Base-by-base conservation (phyloP, 2,797 vertebrate genomes). In the Dallia pectoralis region DNA sequence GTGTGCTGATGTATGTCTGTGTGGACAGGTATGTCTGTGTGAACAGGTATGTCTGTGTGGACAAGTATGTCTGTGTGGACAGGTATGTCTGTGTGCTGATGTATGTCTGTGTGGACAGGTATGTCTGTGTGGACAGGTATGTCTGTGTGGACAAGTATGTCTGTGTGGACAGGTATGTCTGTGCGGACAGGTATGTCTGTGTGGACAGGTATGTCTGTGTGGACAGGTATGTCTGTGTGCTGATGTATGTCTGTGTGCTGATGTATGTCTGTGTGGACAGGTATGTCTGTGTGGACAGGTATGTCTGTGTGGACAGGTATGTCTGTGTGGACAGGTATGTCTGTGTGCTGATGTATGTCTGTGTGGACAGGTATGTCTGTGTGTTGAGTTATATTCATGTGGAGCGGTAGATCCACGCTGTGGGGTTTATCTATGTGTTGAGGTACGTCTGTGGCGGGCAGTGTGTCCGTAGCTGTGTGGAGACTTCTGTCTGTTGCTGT, bases 241-340 rank as follows among this genome's bases (percentile, higher is more conserved):
- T n/a, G n/a, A n/a, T n/a, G n/a, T n/a, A n/a, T n/a, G n/a, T n/a
- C 66, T 9, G 64, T 65, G 65, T 72, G 67, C 5, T 48, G 53
- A 22, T 19, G 15, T 25, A 22, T 25, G 53, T 9, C 53, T 59
- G 53, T 25, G 25, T 11, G n/a, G 27, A 14, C 4, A 15, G 73
- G n/a, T 4, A 6, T 0, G 6, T 2, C 0, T 0, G 62, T 16
- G 33, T 3, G 33, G n/a, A n/a, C n/a, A n/a, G n/a, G n/a, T n/a
- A 3, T 49, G 19, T 16, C 16, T 49, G 48, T 49, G 48, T 19
- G 48, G 16, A 16, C 48, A 19, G 16, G n/a, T n/a, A n/a, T n/a
- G n/a, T n/a, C n/a, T n/a, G n/a, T n/a, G 33, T 7, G 33, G 33
- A n/a, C n/a, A n/a, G 33, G 33, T 36, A 3, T 36, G 7, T 36